Conservation (phyloP, 1,140 invertebrate species). For the Coelopa frigida region DNA sequence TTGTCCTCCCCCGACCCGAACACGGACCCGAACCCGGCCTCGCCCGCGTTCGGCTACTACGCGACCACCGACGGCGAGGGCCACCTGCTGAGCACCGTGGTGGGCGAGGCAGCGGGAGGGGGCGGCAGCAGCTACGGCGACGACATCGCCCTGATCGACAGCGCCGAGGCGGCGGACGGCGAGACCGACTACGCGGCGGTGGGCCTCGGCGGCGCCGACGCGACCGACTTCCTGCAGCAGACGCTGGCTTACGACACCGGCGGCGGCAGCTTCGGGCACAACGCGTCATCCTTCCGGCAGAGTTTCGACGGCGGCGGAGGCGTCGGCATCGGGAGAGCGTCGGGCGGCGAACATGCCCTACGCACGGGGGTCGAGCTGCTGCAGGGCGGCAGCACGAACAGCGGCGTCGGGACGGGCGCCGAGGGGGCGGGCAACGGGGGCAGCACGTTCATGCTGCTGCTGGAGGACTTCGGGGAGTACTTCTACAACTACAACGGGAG, state of each 20-base stretch:
- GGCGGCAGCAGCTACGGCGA: constrained; percentile 5
- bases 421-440: constrained; percentile 19
- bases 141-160: constrained; percentile 36
- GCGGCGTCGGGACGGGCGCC: not conserved
- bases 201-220: constrained; percentile 23
- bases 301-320: constrained; percentile 3
- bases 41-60: not conserved
- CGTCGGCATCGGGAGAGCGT: not conserved
- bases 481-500: constrained; percentile 48
- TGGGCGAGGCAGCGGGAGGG: not conserved
- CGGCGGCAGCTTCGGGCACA: not conserved
- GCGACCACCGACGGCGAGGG: constrained; percentile 1
- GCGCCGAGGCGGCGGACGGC: constrained; percentile 32
- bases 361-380: too few species aligned
- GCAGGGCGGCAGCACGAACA: too few species aligned
- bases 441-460: constrained; percentile 50
- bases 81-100: not conserved
- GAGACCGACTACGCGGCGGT: constrained; percentile 31
- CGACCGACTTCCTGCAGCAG: constrained; percentile 8
- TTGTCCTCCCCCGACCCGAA: not conserved
- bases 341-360: too few species aligned
- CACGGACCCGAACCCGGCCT: constrained; percentile 1
- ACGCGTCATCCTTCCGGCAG: constrained; percentile 1
- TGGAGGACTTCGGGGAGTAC: constrained; percentile 55
- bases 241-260: constrained; percentile 1